Evolutionary conservation across 2,888 invertebrate species (phyloP), one percentile per base, ranked within the genome.

Genomic region (Acanthosepion esculentum): DNA sequence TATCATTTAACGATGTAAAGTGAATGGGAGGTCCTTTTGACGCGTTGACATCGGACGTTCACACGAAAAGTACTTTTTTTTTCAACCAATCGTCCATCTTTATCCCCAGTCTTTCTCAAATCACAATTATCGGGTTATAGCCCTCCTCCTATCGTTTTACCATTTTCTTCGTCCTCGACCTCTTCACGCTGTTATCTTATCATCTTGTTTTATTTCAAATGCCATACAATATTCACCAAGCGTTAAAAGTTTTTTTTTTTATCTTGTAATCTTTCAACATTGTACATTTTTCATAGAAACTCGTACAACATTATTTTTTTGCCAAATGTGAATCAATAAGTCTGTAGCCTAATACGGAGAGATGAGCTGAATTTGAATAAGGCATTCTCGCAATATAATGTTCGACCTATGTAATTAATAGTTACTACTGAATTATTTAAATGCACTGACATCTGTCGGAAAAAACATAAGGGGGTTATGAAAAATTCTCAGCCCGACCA

Each of bases 191-290:
- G 15, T 78, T 33, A 78, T 78, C 78, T 78, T 33, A n/a, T 12
- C 78, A 78, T 78, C n/a, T 78, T 78, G 78, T 78, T 78, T 78
- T n/a, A n/a, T 78, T 78, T 78, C 78, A 33, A n/a, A 78, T n/a
- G 78, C 33, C 78, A 78, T 78, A 78, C 78, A 78, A 78, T n/a
- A 78, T 78, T 78, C 78, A 33, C n/a, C 12, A n/a, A 78, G 33
- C 78, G n/a, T 78, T 78, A n/a, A n/a, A 78, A n/a, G 5, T 33
- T 33, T 23, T 59, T 7, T 59, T 3, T 59, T 59, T 23, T 23
- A 78, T 78, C n/a, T 78, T 78, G n/a, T 78, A 59, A 0, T 78
- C 78, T 78, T 33, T 78, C 4, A 33, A 33, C 12, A 12, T 33
- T 78, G n/a, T n/a, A 78, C 3, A n/a, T 78, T 33, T 41, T 78